These are phyloP conservation scores for Geotrupes spiniger DNA, from an alignment of 2,888 invertebrate genomes.

Conservation along the genomic window DNA sequence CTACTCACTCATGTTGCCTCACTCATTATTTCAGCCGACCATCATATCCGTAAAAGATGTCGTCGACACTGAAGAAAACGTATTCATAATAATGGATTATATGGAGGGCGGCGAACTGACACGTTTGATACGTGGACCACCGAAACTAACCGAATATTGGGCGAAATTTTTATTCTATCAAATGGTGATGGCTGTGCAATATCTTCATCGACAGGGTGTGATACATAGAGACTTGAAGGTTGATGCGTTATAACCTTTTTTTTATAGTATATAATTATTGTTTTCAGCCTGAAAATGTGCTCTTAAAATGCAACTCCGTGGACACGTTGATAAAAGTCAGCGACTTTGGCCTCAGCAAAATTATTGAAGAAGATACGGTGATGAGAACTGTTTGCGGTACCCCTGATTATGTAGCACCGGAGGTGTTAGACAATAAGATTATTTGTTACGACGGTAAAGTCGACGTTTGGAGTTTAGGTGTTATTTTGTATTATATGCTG, in stretches of 20 bases:
- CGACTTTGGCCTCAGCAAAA: slow-evolving; percentile 91
- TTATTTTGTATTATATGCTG: slow-evolving; percentile 65
- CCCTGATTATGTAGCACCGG: slow-evolving; percentile 85
- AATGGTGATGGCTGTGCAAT: slow-evolving; percentile 78
- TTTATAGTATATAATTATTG: too few relatives aligned
- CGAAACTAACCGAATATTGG: slow-evolving; percentile 63
- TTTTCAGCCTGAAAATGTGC: slow-evolving; percentile 72
- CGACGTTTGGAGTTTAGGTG: slow-evolving; percentile 91
- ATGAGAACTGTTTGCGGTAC: slow-evolving; percentile 92
- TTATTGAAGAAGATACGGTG: slow-evolving; percentile 70
- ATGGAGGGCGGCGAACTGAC: slow-evolving; percentile 89
- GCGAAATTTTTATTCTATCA: slow-evolving; percentile 82
- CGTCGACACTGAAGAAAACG: slow-evolving; percentile 67
- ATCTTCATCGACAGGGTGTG: slow-evolving; percentile 76
- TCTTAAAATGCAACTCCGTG: slow-evolving; percentile 57
- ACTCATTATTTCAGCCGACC: too few relatives aligned
- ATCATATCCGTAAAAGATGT: slow-evolving; percentile 80
- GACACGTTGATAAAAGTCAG: slow-evolving; percentile 73
- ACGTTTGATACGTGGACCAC: slow-evolving; percentile 61
- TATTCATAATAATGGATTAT: slow-evolving; percentile 82
- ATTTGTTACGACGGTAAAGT: slow-evolving; percentile 71
- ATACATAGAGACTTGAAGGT: slow-evolving; percentile 76
- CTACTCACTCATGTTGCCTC: too few relatives aligned
- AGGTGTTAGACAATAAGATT: slow-evolving; percentile 66
- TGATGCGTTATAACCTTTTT: too few relatives aligned